Evolutionary conservation across 1,140 invertebrate species (phyloP), one percentile per base, ranked within the genome.

Genomic region (Cotesia vestalis): DNA sequence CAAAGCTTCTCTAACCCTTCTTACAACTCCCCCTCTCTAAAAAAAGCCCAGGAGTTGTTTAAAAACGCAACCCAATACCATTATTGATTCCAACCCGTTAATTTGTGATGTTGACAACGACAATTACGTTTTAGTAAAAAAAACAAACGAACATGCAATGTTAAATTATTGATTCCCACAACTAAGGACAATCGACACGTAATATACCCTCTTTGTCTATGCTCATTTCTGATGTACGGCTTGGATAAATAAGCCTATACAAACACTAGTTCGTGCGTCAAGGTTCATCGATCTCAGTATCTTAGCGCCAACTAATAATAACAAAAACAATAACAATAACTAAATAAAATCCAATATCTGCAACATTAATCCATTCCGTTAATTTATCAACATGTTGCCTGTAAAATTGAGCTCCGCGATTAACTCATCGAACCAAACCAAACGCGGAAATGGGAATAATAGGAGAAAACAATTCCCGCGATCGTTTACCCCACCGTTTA

Each of bases 381-480:
- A 46, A 46, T 46, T 46, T 57, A 57, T 57, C n/a, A 57, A 35
- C 52, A 67, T 67, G 66, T 67, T 67, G 17, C 53, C 35, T 67
- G 14, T 46, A 69, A 76, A 73, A 78, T 76, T 73, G 78, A 74
- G 76, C 71, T 72, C 72, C 75, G 76, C 77, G 71, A 78, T 80
- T 80, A 79, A 78, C 78, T 76, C 71, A 69, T 73, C 66, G 71
- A 71, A 67, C 40, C 6, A 52, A 59, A 62, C 64, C 64, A 46
- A 46, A 46, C 40, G 40, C 40, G 40, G 67, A 78, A 76, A 67
- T 73, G 73, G 73, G 69, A 75, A 72, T 60, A 73, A 70, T 63
- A 76, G 76, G 78, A 69, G 77, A 80, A 79, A 80, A 80, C 79
- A 80, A 80, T 80, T 78, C 78, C 72, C 77, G 74, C 73, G 76